Evolutionary conservation across 2,888 invertebrate genomes (phyloP).

Genomic region (Nebria salina): DNA sequence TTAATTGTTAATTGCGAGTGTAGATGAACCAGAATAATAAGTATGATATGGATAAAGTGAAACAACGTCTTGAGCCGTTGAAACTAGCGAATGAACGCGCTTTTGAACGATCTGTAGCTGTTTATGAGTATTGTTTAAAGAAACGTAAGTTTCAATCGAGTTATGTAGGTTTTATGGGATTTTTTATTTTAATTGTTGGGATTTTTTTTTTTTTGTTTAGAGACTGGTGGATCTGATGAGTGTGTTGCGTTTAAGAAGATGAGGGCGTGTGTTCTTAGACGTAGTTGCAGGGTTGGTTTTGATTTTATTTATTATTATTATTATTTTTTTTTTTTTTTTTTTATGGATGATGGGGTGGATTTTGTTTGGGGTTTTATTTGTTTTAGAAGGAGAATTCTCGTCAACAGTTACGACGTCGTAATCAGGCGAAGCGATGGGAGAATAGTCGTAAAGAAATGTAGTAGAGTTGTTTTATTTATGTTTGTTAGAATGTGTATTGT

Average conservation of each 20-base stretch:
- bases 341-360: too few species aligned
- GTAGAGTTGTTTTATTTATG: too few species aligned
- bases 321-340: not conserved
- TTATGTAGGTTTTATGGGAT: too few species aligned
- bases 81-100: slow-evolving; percentile 22
- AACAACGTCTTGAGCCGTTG: slow-evolving; percentile 26
- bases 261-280: slow-evolving; percentile 13
- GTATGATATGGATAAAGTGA: slow-evolving; percentile 27
- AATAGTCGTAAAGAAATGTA: too few species aligned
- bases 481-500: too few species aligned
- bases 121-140: slow-evolving; percentile 27
- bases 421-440: too few species aligned
- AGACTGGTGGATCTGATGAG: slow-evolving; percentile 22
- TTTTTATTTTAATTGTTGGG: not conserved
- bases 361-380: not conserved
- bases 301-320: not conserved
- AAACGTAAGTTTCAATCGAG: slow-evolving; percentile 18
- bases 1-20: too few species aligned
- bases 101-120: slow-evolving; percentile 22
- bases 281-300: slow-evolving; percentile 27
- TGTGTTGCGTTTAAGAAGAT: slow-evolving; percentile 21
- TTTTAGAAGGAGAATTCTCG: not conserved
- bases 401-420: too few species aligned
- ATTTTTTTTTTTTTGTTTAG: not conserved
- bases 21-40: slow-evolving; percentile 13